Percentiles rank a stretch among this genome's conserved stretches.
Conservation (phyloP, 2,113 vertebrate genomes). For the Paralichthys olivaceus region DNA sequence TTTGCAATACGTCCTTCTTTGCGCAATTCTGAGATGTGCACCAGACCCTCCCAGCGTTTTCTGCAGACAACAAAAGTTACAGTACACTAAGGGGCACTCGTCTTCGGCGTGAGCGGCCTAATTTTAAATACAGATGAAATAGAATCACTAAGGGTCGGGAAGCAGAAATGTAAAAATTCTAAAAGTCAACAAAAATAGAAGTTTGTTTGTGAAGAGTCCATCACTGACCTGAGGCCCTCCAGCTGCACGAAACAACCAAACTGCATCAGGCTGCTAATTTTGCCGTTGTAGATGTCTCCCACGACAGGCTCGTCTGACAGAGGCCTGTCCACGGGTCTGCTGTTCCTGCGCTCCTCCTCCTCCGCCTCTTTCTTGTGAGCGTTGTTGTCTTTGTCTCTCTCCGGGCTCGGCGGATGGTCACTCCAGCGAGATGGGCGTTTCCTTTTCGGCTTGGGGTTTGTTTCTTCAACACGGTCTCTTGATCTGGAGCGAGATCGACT, state of each 20-base stretch:
- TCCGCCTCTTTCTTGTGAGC: neutral
- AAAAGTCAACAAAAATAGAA: neutral
- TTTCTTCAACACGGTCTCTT: neutral
- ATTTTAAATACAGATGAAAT: neutral
- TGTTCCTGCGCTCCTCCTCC: neutral
- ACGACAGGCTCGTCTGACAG: slow-evolving; percentile 90
- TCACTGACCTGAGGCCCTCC: slow-evolving; percentile 88
- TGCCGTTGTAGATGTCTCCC: slow-evolving; percentile 93
- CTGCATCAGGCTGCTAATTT: slow-evolving; percentile 95
- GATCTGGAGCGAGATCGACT: slow-evolving; percentile 34
- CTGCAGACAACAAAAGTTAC: slow-evolving; percentile 65
- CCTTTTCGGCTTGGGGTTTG: slow-evolving; percentile 14
- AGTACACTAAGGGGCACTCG: neutral
- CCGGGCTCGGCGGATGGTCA: slow-evolving; percentile 37
- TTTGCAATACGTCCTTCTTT: slow-evolving; percentile 93
- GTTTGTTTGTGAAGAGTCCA: accelerated
- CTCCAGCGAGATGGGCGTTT: slow-evolving; percentile 55
- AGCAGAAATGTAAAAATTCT: neutral
- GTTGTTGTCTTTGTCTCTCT: slow-evolving; percentile 63
- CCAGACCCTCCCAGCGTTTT: slow-evolving; percentile 94
- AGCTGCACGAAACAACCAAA: slow-evolving; percentile 96
- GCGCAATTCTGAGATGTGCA: slow-evolving; percentile 93
- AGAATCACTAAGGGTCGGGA: neutral
- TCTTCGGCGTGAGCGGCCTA: too few species aligned
- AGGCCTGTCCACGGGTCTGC: slow-evolving; percentile 74